phyloP scores from a whole-genome alignment of 1,140 invertebrate species.

The Conus ventricosus region DNA sequence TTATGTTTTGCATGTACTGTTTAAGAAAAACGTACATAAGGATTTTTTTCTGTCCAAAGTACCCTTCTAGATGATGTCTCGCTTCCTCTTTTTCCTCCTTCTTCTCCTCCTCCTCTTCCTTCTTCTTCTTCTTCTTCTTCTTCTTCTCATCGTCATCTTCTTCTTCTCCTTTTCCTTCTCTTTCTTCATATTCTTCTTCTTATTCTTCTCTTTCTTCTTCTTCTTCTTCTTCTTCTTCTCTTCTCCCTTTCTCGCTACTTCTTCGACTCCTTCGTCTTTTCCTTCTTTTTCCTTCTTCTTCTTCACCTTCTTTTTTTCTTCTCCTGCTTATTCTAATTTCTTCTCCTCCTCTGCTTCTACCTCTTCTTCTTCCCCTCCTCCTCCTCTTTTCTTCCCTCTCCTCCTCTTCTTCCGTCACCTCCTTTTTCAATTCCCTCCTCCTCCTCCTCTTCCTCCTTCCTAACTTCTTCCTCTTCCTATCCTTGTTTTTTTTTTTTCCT shows the following conservation, averaged over 20 bases:
- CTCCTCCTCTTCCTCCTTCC: too few species aligned
- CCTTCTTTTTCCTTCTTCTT: background rate
- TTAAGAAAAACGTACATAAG: too few species aligned
- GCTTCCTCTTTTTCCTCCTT: too few species aligned
- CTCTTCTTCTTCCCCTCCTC: background rate
- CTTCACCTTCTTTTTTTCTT: background rate
- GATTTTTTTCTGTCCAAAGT: too few species aligned
- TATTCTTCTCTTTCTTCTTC: too few species aligned
- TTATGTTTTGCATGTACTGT: too few species aligned
- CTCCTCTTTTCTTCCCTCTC: background rate
- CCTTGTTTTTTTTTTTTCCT: background rate
- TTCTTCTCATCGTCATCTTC: too few species aligned
- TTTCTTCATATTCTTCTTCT: too few species aligned
- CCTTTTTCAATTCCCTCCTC: background rate
- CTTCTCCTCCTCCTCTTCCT: too few species aligned
- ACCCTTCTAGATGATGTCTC: too few species aligned
- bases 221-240: background rate
- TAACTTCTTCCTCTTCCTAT: background rate
- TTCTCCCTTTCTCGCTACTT: background rate
- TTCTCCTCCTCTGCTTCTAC: background rate
- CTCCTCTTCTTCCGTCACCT: background rate
- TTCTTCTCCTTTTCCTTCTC: too few species aligned
- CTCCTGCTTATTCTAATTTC: background rate
- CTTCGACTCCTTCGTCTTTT: background rate
- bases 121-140: too few species aligned